Evolutionary conservation across 2,113 vertebrate species (phyloP).

Genomic region (Sphaerodactylus townsendi): DNA sequence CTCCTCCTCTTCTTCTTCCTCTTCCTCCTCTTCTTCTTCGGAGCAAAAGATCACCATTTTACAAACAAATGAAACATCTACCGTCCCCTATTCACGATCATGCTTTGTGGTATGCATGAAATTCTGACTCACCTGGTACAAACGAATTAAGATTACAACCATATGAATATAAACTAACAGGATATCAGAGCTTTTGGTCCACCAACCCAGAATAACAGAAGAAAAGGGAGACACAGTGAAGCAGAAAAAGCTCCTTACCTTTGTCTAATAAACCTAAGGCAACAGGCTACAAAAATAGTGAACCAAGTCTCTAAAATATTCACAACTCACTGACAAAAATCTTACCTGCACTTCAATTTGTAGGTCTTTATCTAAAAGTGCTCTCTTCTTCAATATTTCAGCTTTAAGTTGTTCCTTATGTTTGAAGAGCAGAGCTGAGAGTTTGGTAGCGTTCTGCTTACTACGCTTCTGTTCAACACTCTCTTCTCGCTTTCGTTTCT

Average conservation of each 20-base stretch:
- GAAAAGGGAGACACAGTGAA: not conserved
- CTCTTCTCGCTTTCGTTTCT: conserved; percentile 95
- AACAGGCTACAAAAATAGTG: conserved; percentile 13
- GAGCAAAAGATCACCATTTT: not conserved
- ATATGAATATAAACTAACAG: not conserved
- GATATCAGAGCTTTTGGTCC: not conserved
- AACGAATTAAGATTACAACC: not conserved
- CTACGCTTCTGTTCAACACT: conserved; percentile 96
- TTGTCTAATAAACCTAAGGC: not conserved
- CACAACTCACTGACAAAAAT: not conserved
- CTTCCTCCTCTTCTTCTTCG: no score
- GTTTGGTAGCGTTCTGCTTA: conserved; percentile 93
- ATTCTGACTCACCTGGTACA: not conserved
- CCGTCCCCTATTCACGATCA: not conserved
- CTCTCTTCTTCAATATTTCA: conserved; percentile 96
- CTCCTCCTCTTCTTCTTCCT: no score
- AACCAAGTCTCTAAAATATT: not conserved
- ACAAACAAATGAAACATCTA: not conserved
- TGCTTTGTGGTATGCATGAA: not conserved
- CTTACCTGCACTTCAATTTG: conserved; percentile 96
- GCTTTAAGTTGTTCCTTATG: conserved; percentile 98
- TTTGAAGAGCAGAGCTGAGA: conserved; percentile 95
- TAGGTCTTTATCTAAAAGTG: conserved; percentile 95
- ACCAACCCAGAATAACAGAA: not conserved
- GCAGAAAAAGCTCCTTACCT: not conserved